These are phyloP conservation scores for Elmis aenea DNA, from an alignment of 2,888 invertebrate species.

Conservation along the genomic window DNA sequence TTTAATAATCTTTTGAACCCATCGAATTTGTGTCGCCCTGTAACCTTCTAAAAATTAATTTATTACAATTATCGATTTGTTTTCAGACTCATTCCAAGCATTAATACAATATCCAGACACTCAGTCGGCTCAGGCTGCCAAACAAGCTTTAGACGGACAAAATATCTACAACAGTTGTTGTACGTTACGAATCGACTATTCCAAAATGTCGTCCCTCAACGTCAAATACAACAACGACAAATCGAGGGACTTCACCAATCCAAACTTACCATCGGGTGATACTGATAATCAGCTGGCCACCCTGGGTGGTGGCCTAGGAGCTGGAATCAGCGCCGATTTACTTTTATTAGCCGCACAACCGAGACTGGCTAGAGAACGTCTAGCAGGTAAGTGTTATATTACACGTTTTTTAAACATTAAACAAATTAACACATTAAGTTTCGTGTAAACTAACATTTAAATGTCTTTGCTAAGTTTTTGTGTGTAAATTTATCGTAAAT, in stretches of 20 bases:
- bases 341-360: constrained; percentile 53
- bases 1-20: too few species aligned
- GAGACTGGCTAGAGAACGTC: constrained; percentile 51
- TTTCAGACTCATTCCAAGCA: constrained; percentile 94
- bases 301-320: constrained; percentile 50
- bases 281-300: constrained; percentile 56
- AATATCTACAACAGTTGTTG: constrained; percentile 99
- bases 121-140: constrained; percentile 94
- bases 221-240: constrained; percentile 99
- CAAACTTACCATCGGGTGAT: constrained; percentile 93
- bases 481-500: not conserved
- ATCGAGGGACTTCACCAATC: constrained; percentile 98
- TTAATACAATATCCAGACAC: constrained; percentile 98
- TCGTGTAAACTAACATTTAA: too few species aligned
- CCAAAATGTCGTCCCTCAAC: constrained; percentile 95
- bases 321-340: constrained; percentile 62
- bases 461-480: not conserved
- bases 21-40: too few species aligned
- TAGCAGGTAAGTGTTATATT: constrained; percentile 41
- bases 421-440: not conserved
- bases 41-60: not conserved
- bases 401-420: too few species aligned
- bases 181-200: constrained; percentile 98
- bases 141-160: constrained; percentile 95
- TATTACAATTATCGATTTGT: constrained; percentile 34